Evolutionary conservation across 2,113 vertebrate species (phyloP), one percentile per base, ranked within the genome.

Genomic region (Misgurnus anguillicaudatus): DNA sequence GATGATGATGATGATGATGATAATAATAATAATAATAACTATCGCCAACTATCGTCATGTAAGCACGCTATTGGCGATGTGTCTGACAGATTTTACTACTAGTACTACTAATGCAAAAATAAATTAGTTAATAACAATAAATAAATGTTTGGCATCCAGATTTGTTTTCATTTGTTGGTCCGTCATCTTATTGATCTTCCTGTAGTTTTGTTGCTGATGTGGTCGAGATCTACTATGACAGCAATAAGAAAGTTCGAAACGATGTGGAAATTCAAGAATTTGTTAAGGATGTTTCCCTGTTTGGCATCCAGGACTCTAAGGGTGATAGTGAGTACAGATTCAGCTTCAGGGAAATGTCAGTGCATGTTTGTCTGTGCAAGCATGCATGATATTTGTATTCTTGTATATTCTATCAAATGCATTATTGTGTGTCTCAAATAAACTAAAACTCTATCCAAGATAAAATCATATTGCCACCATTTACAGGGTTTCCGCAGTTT

Each of bases 181-280:
- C 13, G 6, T 58, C 8, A 21, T 14, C 19, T 36, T 14, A 5
- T 51, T 62, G 17, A 6, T 51, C 21, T 68, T 62, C 14, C 47
- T 38, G 3, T 83, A 99, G 98, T 79, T 99, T 99, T 88, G 92
- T 90, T 5, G 87, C 89, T 1, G 95, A 98, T 42, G 93, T 98
- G 75, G 89, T 98, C 47, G 63, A 77, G n/a, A 91, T 97, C 84
- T 99, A 96, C 90, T 99, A 99, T n/a, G 82, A 88, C 77, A 92
- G 87, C 0, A 94, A 99, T 0, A 89, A 94, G 75, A 87, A 78
- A 6, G 89, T 99, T 76, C 89, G 83, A 82, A 89, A 85, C 36
- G 98, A 99, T 21, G 87, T 86, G 76, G 98, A 99, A 80, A 94
- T 99, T 62, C 96, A 98, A 86, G 95, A 94, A 58, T 99, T 98